Evolutionary conservation across 2,113 vertebrate species (phyloP), one percentile per base, ranked within the genome.

Genomic region (Oncorhynchus gorbuscha): DNA sequence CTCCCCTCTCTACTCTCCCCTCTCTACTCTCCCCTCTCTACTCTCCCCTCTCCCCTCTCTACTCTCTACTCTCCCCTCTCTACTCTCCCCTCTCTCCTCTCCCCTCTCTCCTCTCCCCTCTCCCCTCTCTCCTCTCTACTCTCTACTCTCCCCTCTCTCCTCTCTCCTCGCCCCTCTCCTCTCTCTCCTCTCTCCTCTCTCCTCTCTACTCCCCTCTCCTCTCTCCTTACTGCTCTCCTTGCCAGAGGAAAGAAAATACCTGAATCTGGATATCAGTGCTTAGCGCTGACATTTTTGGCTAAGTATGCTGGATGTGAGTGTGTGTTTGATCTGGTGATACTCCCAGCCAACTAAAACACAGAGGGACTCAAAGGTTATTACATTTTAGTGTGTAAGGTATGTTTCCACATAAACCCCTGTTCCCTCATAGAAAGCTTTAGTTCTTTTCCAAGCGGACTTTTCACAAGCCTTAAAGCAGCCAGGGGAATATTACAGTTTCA

Each of bases 241-340:
- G 89, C 84, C 86, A 89, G 89, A 83, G 85, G 89, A 93, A 92
- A 93, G 92, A 92, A 91, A 92, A 94, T 91, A 93, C 90, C 91
- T 91, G 87, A 87, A 86, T 83, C 85, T 84, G 86, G 87, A 92
- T 86, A 85, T 83, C 84, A 68, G 81, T 84, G 87, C 90, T 91
- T 86, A 87, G 83, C 74, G 83, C 82, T 80, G 88, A 91, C 84
- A 86, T 88, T 92, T 93, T 90, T 94, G 93, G 93, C 93, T 85
- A 80, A 84, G 89, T 78, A 84, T 83, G 86, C 85, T 92, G 90
- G 90, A 92, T 88, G 85, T 76, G 65, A 86, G 90, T 90, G 88
- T 83, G 76, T 75, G 89, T 94, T 94, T 93, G 92, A 93, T 93
- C 92, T 92, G 49, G 2, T 61, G 61, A 80, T 83, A 85, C 84